phyloP scores from a whole-genome alignment of 2,797 vertebrate genomes.

The Sphaeramia orbicularis region DNA sequence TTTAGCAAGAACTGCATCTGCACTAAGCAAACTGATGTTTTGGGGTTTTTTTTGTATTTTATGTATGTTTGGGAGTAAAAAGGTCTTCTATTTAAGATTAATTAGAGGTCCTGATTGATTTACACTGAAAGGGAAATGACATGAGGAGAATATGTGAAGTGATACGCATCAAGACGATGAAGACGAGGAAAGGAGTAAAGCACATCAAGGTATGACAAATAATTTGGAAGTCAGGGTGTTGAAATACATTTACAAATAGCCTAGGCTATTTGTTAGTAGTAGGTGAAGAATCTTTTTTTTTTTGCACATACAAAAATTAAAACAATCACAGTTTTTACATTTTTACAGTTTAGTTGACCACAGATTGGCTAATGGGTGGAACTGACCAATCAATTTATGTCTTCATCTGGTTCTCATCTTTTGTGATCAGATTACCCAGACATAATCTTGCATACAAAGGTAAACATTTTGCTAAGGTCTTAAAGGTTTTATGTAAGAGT shows the following conservation, averaged over 20 bases:
- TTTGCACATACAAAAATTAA: no score
- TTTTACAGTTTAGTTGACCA: no score
- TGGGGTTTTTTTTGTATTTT: no score
- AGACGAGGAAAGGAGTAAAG: neutral
- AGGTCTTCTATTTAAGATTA: neutral
- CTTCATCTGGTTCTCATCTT: no score
- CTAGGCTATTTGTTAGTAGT: no score
- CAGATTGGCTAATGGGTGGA: no score
- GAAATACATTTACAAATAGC: neutral
- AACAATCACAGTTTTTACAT: no score
- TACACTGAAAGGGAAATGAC: neutral
- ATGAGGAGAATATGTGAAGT: conserved; percentile 20
- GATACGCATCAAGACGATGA: conserved; percentile 14
- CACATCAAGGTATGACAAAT: conserved; percentile 14
- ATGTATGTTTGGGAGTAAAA: no score
- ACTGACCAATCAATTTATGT: no score
- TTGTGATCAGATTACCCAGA: no score
- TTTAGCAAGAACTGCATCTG: conserved; percentile 1
- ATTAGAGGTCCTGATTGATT: neutral
- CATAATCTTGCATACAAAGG: no score
- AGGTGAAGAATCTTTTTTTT: no score
- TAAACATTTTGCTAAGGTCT: neutral
- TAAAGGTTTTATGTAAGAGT: neutral
- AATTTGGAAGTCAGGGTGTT: neutral
- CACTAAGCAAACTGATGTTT: neutral